Evolutionary conservation across 2,113 vertebrate genomes (phyloP).

Genomic region (Cyphomyrus discorhynchus): DNA sequence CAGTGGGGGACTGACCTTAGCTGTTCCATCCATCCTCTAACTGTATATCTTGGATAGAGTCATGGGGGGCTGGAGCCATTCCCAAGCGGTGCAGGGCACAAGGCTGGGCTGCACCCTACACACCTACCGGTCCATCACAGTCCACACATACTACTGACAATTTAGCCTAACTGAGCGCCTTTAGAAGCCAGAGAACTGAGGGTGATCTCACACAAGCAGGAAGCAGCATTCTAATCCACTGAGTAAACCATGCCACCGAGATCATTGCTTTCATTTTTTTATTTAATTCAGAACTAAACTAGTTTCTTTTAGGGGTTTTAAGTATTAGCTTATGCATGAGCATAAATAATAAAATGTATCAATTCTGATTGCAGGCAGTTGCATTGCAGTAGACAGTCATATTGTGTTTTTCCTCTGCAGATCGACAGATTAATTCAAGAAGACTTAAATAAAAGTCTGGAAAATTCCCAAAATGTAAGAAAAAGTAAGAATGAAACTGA

Average conservation of each 20-base stretch:
- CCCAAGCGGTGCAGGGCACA: no score
- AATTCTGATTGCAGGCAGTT: background rate
- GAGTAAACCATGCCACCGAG: background rate
- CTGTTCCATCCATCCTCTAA: no score
- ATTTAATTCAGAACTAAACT: background rate
- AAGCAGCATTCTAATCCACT: background rate
- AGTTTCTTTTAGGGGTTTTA: background rate
- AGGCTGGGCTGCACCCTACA: background rate
- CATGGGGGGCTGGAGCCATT: no score
- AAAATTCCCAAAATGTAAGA: accelerated
- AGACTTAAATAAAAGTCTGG: slow-evolving; percentile 26
- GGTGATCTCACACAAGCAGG: background rate
- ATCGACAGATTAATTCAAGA: background rate
- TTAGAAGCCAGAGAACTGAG: background rate
- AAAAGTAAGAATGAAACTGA: background rate
- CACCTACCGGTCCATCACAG: background rate
- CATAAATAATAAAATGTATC: background rate
- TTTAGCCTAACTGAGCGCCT: background rate
- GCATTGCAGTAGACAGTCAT: background rate
- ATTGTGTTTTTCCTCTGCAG: slow-evolving; percentile 29
- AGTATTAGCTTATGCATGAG: background rate
- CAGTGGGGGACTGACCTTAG: background rate
- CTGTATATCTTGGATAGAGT: background rate
- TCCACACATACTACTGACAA: background rate
- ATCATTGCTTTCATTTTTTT: background rate